Conservation (phyloP, 2,797 vertebrate genomes). For the Mormyrops boulengeri region DNA sequence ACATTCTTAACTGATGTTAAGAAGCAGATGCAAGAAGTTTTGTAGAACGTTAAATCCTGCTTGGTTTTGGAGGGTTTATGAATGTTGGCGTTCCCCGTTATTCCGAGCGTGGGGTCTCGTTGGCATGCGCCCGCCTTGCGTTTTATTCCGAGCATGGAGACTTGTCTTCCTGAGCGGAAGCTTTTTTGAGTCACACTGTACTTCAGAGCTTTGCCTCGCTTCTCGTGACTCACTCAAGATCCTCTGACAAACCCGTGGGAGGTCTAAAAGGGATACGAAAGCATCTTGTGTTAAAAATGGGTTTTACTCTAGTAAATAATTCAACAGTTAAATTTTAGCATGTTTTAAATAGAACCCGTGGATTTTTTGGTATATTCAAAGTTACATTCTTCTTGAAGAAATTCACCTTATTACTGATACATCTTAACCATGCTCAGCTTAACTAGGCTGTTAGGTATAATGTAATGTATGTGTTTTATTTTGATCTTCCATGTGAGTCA, state of each 20-base stretch:
- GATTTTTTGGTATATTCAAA: slow-evolving; percentile 46
- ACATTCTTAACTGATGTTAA: not conserved
- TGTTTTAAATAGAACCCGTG: slow-evolving; percentile 29
- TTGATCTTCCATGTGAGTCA: not conserved
- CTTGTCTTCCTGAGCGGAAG: slow-evolving; percentile 48
- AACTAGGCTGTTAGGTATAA: slow-evolving; percentile 38
- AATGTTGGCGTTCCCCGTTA: slow-evolving; percentile 46
- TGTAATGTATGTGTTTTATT: slow-evolving; percentile 13
- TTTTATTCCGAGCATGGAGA: slow-evolving; percentile 55
- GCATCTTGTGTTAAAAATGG: slow-evolving; percentile 3
- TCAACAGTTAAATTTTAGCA: not conserved
- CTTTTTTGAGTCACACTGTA: slow-evolving; percentile 49
- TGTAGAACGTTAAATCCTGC: not conserved
- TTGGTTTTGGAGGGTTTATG: slow-evolving; percentile 32
- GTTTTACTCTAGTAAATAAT: slow-evolving; percentile 10
- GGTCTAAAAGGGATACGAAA: not conserved
- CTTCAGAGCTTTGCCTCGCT: slow-evolving; percentile 27
- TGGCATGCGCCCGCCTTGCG: slow-evolving; percentile 37
- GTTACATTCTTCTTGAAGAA: slow-evolving; percentile 53
- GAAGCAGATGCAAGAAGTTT: not conserved
- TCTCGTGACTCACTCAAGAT: slow-evolving; percentile 40
- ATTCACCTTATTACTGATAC: slow-evolving; percentile 40
- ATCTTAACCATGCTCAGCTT: slow-evolving; percentile 36
- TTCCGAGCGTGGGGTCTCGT: slow-evolving; percentile 55
- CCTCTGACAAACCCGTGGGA: slow-evolving; percentile 15